Evolutionary conservation across 2,888 invertebrate species (phyloP).

Genomic region (Drosophila prolongata): DNA sequence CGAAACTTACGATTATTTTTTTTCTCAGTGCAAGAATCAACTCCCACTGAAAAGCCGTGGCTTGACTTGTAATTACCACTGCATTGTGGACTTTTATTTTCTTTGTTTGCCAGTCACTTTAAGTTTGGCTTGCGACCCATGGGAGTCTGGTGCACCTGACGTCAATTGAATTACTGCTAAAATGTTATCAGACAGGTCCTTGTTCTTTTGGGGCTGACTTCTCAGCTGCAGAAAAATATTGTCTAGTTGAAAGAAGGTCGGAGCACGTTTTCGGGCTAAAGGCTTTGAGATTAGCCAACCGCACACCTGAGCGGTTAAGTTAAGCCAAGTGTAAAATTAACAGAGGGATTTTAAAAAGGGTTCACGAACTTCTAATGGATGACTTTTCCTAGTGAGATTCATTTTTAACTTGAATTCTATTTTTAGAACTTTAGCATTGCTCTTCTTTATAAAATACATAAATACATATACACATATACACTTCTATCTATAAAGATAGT

Average conservation of each 20-base stretch:
- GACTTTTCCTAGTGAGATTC: background rate
- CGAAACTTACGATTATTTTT: background rate
- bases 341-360: slow-evolving; percentile 3
- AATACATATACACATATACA: background rate
- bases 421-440: background rate
- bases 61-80: slow-evolving; percentile 71
- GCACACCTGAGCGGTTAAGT: slow-evolving; percentile 22
- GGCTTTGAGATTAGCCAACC: slow-evolving; percentile 12
- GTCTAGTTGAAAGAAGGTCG: background rate
- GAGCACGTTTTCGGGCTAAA: background rate
- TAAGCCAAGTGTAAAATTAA: slow-evolving; percentile 26
- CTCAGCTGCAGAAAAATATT: slow-evolving; percentile 12
- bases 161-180: slow-evolving; percentile 72
- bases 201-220: slow-evolving; percentile 16
- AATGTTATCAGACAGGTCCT: slow-evolving; percentile 59
- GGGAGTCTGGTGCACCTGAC: slow-evolving; percentile 25
- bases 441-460: background rate
- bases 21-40: slow-evolving; percentile 22
- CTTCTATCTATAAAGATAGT: too few species aligned
- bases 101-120: slow-evolving; percentile 42
- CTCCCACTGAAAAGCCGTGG: slow-evolving; percentile 41
- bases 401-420: background rate
- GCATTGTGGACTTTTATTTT: slow-evolving; percentile 65
- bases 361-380: background rate
- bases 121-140: slow-evolving; percentile 16